phyloP scores from a whole-genome alignment of 2,888 invertebrate species.

The Oscheius sp. region DNA sequence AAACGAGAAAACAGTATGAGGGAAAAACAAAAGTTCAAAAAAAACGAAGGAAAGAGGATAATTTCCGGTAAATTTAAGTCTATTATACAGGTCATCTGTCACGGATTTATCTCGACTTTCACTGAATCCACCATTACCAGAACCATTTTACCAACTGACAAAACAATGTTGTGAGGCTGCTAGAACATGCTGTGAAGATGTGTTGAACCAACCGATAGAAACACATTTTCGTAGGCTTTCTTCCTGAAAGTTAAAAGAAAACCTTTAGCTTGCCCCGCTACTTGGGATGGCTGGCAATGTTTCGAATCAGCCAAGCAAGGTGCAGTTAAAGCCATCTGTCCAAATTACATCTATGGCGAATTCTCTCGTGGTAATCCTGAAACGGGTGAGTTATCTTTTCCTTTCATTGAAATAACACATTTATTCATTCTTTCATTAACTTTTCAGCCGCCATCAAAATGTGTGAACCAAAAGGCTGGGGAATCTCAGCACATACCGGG shows the following conservation, averaged over 20 bases:
- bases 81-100: constrained; percentile 39
- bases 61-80: too few relatives aligned
- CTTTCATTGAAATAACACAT: background rate
- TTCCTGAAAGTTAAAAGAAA: background rate
- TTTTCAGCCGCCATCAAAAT: constrained; percentile 27
- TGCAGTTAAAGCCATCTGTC: constrained; percentile 45
- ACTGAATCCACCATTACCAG: constrained; percentile 53
- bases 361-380: constrained; percentile 29
- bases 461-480: constrained; percentile 26
- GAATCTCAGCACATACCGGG: constrained; percentile 17
- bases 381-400: background rate
- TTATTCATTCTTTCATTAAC: background rate
- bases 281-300: constrained; percentile 70
- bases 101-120: constrained; percentile 36
- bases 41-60: too few relatives aligned
- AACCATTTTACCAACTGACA: constrained; percentile 48
- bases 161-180: constrained; percentile 64
- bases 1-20: too few relatives aligned
- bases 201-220: constrained; percentile 30
- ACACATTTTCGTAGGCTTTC: background rate
- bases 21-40: too few relatives aligned
- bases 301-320: constrained; percentile 54
- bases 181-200: constrained; percentile 54
- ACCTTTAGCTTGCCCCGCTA: constrained; percentile 57
- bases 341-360: constrained; percentile 60